phyloP scores from a whole-genome alignment of 2,888 invertebrate genomes.

The Margaritifera margaritifera region DNA sequence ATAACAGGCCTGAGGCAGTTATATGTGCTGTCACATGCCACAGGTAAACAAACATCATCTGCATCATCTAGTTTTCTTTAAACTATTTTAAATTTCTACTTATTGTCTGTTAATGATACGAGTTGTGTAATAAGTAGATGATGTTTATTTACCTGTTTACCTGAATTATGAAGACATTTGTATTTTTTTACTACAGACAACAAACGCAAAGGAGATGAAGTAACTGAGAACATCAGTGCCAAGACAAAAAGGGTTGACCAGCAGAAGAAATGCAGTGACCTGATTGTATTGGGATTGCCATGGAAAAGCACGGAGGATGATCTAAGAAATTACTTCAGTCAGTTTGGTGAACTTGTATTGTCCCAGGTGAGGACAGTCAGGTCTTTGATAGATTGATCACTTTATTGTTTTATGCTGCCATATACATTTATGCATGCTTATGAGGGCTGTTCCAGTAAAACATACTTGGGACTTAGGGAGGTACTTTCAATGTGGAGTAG shows the following conservation, averaged over 20 bases:
- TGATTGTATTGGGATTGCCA: conserved; percentile 96
- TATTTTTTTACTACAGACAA: conserved; percentile 79
- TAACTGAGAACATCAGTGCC: conserved; percentile 86
- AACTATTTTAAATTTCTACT: too few relatives aligned
- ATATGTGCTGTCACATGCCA: too few relatives aligned
- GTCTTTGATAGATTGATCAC: too few relatives aligned
- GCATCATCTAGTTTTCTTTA: too few relatives aligned
- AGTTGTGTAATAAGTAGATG: too few relatives aligned
- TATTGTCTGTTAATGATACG: too few relatives aligned
- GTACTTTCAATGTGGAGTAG: too few relatives aligned
- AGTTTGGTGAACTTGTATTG: conserved; percentile 97
- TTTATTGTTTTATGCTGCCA: neutral
- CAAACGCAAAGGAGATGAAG: conserved; percentile 93
- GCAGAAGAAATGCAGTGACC: conserved; percentile 79
- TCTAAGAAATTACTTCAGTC: conserved; percentile 95
- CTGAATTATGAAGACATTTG: neutral
- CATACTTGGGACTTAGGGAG: too few relatives aligned
- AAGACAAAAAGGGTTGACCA: conserved; percentile 93
- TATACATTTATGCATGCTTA: neutral
- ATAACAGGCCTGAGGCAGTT: too few relatives aligned
- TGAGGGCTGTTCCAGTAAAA: too few relatives aligned
- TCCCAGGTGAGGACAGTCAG: conserved; percentile 79
- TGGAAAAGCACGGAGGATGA: conserved; percentile 98
- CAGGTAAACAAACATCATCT: too few relatives aligned
- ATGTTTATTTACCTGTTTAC: too few relatives aligned